phyloP scores from a whole-genome alignment of 2,113 vertebrate genomes.

The Clarias batrachus region DNA sequence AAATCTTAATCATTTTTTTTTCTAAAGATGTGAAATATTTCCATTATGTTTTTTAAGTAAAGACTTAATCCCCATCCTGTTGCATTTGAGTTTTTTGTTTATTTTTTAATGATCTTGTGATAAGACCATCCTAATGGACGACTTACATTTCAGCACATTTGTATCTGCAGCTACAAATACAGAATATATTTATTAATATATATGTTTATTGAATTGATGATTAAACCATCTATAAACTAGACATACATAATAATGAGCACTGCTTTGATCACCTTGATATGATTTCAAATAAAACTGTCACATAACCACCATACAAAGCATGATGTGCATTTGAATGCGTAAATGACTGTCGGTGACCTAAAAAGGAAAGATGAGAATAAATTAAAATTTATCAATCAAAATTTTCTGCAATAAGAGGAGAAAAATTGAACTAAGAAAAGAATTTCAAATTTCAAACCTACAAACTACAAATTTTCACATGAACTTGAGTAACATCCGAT shows the following conservation, averaged over 20 bases:
- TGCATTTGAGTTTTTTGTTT: slow-evolving; percentile 70
- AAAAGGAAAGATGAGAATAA: too few relatives aligned
- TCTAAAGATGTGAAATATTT: slow-evolving; percentile 71
- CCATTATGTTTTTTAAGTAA: slow-evolving; percentile 75
- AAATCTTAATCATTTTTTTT: slow-evolving; percentile 55
- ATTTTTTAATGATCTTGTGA: background rate
- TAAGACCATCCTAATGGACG: background rate
- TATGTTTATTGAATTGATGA: background rate
- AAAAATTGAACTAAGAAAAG: too few relatives aligned
- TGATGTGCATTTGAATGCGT: too few relatives aligned
- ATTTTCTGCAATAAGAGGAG: too few relatives aligned
- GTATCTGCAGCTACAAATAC: background rate
- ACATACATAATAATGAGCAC: background rate
- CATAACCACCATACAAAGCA: too few relatives aligned
- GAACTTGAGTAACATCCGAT: too few relatives aligned
- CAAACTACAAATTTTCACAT: too few relatives aligned
- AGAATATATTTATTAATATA: background rate
- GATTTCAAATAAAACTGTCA: background rate
- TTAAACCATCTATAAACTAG: background rate
- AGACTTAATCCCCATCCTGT: slow-evolving; percentile 70
- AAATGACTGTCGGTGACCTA: too few relatives aligned
- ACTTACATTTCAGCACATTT: background rate
- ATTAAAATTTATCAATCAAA: too few relatives aligned
- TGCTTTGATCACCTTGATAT: background rate
- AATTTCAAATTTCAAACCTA: too few relatives aligned